Evolutionary conservation across 1,140 invertebrate species (phyloP).

Genomic region (Euwallacea fornicatus): DNA sequence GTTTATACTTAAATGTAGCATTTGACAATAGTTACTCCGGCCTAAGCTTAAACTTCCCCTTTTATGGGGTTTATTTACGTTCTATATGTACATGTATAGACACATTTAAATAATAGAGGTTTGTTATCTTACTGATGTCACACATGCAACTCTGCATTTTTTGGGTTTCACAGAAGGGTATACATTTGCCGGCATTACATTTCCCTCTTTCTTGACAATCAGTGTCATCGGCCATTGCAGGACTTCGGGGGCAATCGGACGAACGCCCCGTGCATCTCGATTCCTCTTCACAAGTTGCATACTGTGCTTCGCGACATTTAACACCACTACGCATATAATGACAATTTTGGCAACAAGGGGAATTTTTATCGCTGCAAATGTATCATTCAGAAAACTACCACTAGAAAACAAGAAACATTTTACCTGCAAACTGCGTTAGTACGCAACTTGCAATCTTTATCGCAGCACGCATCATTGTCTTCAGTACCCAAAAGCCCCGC

Average conservation of each 20-base stretch:
- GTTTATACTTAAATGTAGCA: too few species aligned
- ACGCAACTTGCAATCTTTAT: conserved; percentile 87
- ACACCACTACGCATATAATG: conserved; percentile 77
- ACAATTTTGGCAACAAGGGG: conserved; percentile 89
- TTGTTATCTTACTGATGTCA: conserved; percentile 72
- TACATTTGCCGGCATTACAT: conserved; percentile 81
- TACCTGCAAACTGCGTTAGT: conserved; percentile 84
- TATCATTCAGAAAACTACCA: not conserved
- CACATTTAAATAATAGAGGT: too few species aligned
- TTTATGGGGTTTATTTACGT: too few species aligned
- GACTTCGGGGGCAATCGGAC: conserved; percentile 76
- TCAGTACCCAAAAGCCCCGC: conserved; percentile 89
- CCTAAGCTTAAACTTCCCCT: too few species aligned
- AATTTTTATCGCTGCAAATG: conserved; percentile 84
- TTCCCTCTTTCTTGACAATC: conserved; percentile 86
- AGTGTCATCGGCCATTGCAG: conserved; percentile 84
- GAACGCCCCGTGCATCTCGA: conserved; percentile 73
- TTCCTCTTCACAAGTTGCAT: conserved; percentile 88
- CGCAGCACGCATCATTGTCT: conserved; percentile 89
- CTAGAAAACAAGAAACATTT: not conserved
- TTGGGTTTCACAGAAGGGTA: conserved; percentile 91
- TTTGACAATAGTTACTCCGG: too few species aligned
- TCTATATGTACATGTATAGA: too few species aligned
- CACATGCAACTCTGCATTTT: conserved; percentile 93
- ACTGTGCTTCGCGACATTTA: conserved; percentile 85